These are phyloP conservation scores for Erannis defoliaria DNA, from an alignment of 2,888 invertebrate species.

Conservation along the genomic window DNA sequence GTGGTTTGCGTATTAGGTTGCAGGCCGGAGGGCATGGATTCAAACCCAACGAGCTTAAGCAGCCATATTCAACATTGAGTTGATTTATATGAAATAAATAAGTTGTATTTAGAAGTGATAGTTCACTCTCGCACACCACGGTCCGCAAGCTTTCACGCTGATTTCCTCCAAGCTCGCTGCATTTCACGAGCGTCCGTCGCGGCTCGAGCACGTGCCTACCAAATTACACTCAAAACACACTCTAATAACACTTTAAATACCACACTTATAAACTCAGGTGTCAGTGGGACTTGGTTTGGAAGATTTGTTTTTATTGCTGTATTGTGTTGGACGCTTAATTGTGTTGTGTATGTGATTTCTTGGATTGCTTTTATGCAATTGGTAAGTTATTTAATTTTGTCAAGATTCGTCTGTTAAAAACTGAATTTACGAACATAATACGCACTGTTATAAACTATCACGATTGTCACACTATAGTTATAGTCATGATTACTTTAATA, in stretches of 20 bases:
- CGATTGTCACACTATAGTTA: too few species aligned
- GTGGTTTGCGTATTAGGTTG: too few species aligned
- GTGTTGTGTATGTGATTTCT: conserved; percentile 32
- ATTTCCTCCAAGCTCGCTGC: conserved; percentile 24
- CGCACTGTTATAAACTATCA: too few species aligned
- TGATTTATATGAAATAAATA: too few species aligned
- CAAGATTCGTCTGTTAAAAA: too few species aligned
- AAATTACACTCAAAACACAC: background rate
- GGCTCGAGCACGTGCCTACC: conserved; percentile 20
- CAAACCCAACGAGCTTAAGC: too few species aligned
- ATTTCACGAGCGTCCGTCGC: conserved; percentile 26
- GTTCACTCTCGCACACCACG: conserved; percentile 15
- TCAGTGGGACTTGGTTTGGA: background rate
- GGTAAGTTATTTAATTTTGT: conserved; percentile 33
- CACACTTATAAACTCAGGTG: background rate
- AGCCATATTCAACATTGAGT: too few species aligned
- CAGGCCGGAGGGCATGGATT: too few species aligned
- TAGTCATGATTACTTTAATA: too few species aligned
- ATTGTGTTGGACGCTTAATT: conserved; percentile 36
- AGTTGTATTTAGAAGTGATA: background rate
- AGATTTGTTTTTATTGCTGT: conserved; percentile 9
- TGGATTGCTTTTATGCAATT: conserved; percentile 39
- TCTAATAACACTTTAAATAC: background rate
- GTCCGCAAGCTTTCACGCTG: conserved; percentile 33
- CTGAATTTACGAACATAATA: too few species aligned